phyloP scores from a whole-genome alignment of 2,797 vertebrate genomes.

The Myotis vivesi region DNA sequence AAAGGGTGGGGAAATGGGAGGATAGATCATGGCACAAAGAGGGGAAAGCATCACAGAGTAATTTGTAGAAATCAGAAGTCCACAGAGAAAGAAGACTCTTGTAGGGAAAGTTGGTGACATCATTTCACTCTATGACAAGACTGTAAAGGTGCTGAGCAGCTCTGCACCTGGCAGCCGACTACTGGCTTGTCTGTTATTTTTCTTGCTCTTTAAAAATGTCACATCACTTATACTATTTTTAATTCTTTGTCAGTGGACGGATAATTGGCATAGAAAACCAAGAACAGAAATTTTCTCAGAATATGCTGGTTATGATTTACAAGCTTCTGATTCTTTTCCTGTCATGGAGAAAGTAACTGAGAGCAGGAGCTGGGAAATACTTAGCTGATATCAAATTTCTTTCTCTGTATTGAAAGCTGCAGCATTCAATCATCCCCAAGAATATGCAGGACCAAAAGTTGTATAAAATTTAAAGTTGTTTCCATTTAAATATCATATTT shows the following conservation, averaged over 20 bases:
- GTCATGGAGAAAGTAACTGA: constrained; percentile 9
- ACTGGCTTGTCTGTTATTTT: constrained; percentile 62
- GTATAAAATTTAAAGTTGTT: not conserved
- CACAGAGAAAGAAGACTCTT: not conserved
- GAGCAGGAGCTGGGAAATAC: not conserved
- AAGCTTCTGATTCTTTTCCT: constrained; percentile 65
- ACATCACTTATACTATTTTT: constrained; percentile 68
- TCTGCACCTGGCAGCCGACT: constrained; percentile 45
- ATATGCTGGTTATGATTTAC: constrained; percentile 62
- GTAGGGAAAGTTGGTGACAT: constrained; percentile 11
- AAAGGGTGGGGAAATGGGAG: not conserved
- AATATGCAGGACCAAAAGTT: not conserved
- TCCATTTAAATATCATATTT: not conserved
- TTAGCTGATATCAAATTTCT: constrained; percentile 25
- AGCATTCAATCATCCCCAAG: not conserved
- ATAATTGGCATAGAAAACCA: constrained; percentile 74
- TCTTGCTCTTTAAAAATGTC: constrained; percentile 75
- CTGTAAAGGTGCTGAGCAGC: not conserved
- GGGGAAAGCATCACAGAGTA: not conserved
- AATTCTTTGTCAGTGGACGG: constrained; percentile 72
- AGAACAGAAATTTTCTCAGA: constrained; percentile 62
- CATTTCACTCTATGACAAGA: constrained; percentile 48
- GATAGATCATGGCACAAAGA: not conserved
- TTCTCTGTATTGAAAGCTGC: constrained; percentile 29
- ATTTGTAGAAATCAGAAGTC: not conserved